Evolutionary conservation across 1,140 invertebrate genomes (phyloP), one percentile per base, ranked within the genome.

Genomic region (Vanessa atalanta): DNA sequence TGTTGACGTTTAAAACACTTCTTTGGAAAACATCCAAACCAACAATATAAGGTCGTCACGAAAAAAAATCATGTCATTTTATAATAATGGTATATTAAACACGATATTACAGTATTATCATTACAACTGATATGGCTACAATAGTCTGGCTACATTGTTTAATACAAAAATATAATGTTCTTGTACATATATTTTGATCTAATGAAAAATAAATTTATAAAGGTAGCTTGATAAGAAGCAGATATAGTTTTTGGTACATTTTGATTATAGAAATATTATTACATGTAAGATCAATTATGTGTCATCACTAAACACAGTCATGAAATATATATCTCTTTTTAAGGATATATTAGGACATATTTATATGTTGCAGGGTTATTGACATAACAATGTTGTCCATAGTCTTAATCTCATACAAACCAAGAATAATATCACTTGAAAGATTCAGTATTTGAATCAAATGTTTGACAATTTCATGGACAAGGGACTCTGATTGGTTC

Each of bases 91-190:
- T 57, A 57, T 57, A 57, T n/a, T 67, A 50, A 76, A 73, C 67
- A 69, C 63, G 6, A 55, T 73, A 70, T 64, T 68, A 72, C 48
- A 63, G 37, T 43, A 48, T 79, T 47, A 65, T 50, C 11, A 53
- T 48, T 73, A 73, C 71, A 73, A 63, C 65, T 68, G 80, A 86
- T 84, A 84, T 84, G 79, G 75, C 70, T 81, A 81, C 74, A 79
- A 31, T 31, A 2, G 26, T 31, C 26, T 84, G 77, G 75, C 70
- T 43, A 43, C 37, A 43, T 43, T 43, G 37, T 43, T 79, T 77
- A 66, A 47, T 86, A 86, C 73, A 86, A 86, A 86, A 86, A 84
- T 86, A 83, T 80, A 71, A 72, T 48, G 37, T 65, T 48, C 74
- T 61, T 74, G 74, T 78, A 72, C 77, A 82, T 43, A 75, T 60